Evolutionary conservation across 2,888 invertebrate genomes (phyloP).

Genomic region (Ctenicera cuprea): DNA sequence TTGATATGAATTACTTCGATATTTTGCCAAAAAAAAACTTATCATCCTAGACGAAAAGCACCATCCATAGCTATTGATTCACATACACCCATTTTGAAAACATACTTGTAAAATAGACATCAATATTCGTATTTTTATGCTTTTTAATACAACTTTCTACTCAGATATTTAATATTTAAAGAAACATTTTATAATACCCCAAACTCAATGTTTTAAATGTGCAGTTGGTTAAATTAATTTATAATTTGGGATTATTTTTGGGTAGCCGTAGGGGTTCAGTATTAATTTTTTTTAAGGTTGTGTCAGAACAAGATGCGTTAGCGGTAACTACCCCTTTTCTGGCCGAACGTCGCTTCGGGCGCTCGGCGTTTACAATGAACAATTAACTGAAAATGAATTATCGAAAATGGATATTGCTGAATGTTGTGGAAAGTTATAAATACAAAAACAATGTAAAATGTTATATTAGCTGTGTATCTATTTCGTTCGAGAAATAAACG

Average conservation of each 20-base stretch:
- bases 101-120: not conserved
- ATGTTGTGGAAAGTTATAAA: conserved; percentile 30
- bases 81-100: too few species aligned
- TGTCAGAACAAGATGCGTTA: conserved; percentile 66
- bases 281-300: conserved; percentile 62
- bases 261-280: conserved; percentile 57
- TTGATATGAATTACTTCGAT: too few species aligned
- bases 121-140: not conserved
- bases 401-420: conserved; percentile 58
- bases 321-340: conserved; percentile 58
- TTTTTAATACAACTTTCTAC: not conserved
- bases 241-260: conserved; percentile 62
- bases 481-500: not conserved
- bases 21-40: too few species aligned
- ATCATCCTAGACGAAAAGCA: too few species aligned
- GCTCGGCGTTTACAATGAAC: conserved; percentile 59
- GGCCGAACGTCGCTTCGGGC: conserved; percentile 57
- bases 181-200: conserved; percentile 6
- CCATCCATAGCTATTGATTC: too few species aligned
- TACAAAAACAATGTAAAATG: conserved; percentile 8
- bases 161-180: not conserved
- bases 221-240: conserved; percentile 37
- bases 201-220: conserved; percentile 7
- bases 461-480: not conserved
- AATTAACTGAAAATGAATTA: conserved; percentile 64